Conservation (phyloP, 2,113 vertebrate species). For the Stigmatopora nigra region DNA sequence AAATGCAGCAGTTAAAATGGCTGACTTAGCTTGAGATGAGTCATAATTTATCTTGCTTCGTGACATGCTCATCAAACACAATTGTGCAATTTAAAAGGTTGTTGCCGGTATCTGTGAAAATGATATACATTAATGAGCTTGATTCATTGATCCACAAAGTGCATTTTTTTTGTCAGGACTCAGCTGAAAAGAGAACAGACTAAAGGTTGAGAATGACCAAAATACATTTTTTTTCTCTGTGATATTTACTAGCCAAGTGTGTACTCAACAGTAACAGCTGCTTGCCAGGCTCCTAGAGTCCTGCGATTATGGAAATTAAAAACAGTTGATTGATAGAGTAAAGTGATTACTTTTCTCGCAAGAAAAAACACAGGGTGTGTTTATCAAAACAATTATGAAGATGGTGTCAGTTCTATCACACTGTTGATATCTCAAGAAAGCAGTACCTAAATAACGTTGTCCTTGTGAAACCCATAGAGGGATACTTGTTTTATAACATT, state of each 20-base stretch:
- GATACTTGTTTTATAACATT: not conserved
- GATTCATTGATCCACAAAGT: constrained; percentile 3
- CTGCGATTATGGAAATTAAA: constrained; percentile 20
- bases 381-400: constrained; percentile 12
- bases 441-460: constrained; percentile 1
- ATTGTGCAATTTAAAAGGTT: not conserved
- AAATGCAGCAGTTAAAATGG: constrained; percentile 4
- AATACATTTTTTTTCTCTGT: constrained; percentile 12
- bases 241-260: constrained; percentile 14
- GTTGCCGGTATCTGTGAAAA: constrained; percentile 13
- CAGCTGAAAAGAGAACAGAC: constrained; percentile 22
- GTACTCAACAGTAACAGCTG: constrained; percentile 14
- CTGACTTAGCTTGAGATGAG: constrained; percentile 6
- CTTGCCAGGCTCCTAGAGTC: constrained; percentile 14
- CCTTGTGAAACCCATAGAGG: not conserved
- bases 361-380: not conserved
- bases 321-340: constrained; percentile 20
- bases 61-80: not conserved
- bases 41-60: not conserved
- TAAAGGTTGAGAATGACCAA: constrained; percentile 8
- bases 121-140: constrained; percentile 18
- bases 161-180: constrained; percentile 16
- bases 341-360: not conserved
- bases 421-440: constrained; percentile 3
- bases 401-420: not conserved